Evolutionary conservation across 2,113 vertebrate genomes (phyloP), one percentile per base, ranked within the genome.

Genomic region (Ascaphus truei): DNA sequence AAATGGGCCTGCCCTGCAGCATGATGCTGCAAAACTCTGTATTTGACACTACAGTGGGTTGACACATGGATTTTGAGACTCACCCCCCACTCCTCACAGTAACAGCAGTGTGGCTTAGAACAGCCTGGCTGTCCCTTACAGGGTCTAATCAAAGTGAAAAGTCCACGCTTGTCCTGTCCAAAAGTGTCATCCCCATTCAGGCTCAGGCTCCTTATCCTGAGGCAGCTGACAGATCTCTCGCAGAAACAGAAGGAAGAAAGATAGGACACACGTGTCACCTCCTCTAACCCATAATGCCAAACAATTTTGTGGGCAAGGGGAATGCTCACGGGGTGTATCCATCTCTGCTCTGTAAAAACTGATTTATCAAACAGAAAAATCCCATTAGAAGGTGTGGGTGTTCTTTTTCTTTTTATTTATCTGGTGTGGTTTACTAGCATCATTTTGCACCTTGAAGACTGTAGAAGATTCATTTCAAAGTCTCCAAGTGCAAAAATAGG

Each of bases 131-230:
- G 53, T 58, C 39, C 53, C 26, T 34, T 48, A 27, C 36, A 43
- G 58, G 53, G 65, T 34, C 53, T 68, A 68, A 68, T 68, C 65
- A 58, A 58, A 68, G 39, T 68, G 65, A 68, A 68, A 68, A 68
- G 65, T 58, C 52, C 39, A 34, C 65, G 65, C 65, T 68, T 68
- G 65, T 57, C 57, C 65, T 68, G 53, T 68, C 65, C 65, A 68
- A 68, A 48, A 47, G 20, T 68, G 65, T 68, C 65, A 68, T 5
- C 23, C 18, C 15, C 18, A 34, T 23, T 68, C 53, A 58, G 26
- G 41, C 65, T 68, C 65, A 68, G 20, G 39, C 48, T 48, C 29
- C 11, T 16, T 58, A 36, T 48, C 53, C 65, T 16, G 15, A 18
- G 63, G 63, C 63, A 52, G 50, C 63, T 65, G 62, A 65, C 63